These are phyloP conservation scores for Zosterops pallidus DNA, from an alignment of 2,113 vertebrate genomes.

Conservation along the genomic window DNA sequence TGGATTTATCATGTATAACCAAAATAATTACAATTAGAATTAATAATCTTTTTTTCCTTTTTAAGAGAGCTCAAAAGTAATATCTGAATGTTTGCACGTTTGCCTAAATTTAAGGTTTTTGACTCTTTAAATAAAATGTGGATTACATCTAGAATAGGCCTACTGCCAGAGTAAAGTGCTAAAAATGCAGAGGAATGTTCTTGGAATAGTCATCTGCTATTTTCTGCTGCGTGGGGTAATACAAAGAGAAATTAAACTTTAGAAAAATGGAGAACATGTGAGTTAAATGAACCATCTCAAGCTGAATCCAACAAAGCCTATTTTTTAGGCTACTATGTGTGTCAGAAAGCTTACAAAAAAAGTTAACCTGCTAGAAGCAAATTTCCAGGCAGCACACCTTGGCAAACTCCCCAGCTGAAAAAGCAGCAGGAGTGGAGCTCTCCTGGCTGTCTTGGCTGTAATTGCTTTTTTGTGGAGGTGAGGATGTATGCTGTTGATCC, in stretches of 20 bases:
- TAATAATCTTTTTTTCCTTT: background rate
- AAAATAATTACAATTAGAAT: background rate
- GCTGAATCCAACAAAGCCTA: background rate
- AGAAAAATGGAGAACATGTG: background rate
- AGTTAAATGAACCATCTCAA: background rate
- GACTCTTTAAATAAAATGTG: background rate
- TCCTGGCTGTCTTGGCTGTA: background rate
- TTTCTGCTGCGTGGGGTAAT: conserved; percentile 4
- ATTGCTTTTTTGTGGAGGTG: background rate
- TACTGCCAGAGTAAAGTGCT: background rate
- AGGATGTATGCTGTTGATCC: background rate
- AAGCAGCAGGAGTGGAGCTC: background rate
- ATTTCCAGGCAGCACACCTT: background rate
- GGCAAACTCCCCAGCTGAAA: background rate
- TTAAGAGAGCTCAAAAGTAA: background rate
- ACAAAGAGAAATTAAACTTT: background rate
- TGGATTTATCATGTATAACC: background rate
- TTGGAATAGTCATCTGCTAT: conserved; percentile 26
- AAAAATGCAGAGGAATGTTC: conserved; percentile 16
- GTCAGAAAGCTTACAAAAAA: background rate
- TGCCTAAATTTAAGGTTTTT: background rate
- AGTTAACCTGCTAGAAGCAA: background rate
- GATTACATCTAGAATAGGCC: background rate
- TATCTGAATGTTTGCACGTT: background rate
- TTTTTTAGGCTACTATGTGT: background rate